These are phyloP conservation scores for Epinephelus fuscoguttatus DNA, from an alignment of 2,113 vertebrate genomes.

Conservation along the genomic window DNA sequence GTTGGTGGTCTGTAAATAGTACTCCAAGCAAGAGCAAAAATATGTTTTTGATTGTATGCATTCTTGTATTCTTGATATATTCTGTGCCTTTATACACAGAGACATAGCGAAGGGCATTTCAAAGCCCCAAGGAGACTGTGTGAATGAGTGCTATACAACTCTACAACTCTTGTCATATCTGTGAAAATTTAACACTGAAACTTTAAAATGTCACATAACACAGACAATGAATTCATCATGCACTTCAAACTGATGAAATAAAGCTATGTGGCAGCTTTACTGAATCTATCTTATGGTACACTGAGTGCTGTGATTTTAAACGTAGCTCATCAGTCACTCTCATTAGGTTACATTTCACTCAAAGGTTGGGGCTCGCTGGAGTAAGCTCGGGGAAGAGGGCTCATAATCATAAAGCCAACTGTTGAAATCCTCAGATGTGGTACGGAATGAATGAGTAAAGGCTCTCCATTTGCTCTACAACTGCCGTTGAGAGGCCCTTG, in stretches of 20 bases:
- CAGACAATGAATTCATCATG: not conserved
- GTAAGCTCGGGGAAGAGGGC: not conserved
- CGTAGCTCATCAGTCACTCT: not conserved
- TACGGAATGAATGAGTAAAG: conserved; percentile 12
- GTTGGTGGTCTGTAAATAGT: too few species aligned
- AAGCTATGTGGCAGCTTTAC: not conserved
- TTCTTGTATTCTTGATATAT: too few species aligned
- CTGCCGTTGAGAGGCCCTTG: conserved; percentile 16
- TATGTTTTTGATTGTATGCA: too few species aligned
- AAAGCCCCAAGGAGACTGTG: not conserved
- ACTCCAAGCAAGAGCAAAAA: too few species aligned
- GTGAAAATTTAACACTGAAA: not conserved
- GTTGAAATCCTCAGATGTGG: conserved; percentile 19
- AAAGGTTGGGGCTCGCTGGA: not conserved
- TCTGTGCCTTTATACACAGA: too few species aligned
- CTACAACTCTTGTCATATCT: too few species aligned
- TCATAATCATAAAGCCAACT: conserved; percentile 2
- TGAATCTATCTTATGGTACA: not conserved
- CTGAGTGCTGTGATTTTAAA: not conserved
- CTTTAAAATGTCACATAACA: not conserved
- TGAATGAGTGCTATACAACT: not conserved
- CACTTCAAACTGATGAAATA: not conserved
- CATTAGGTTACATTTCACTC: not conserved
- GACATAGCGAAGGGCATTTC: too few species aligned
- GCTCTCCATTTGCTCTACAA: conserved; percentile 31